Conservation (phyloP, 2,797 vertebrate species). For the Pipistrellus pygmaeus region DNA sequence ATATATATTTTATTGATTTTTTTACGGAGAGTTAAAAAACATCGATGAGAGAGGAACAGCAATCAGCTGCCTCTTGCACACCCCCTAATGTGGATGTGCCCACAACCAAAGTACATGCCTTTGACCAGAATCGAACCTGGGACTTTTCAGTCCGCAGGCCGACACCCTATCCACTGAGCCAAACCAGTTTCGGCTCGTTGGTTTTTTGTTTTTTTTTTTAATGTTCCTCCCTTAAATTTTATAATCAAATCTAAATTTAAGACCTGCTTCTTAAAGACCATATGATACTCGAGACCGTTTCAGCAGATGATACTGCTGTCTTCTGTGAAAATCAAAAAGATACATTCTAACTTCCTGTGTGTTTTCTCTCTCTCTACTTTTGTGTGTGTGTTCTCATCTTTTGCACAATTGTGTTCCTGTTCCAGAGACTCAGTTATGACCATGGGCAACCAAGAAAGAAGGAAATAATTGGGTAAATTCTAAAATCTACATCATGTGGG, state of each 20-base stretch:
- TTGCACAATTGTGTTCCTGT: neutral
- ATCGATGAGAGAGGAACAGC: no score
- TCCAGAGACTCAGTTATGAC: conserved; percentile 13
- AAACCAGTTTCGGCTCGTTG: no score
- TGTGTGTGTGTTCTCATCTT: neutral
- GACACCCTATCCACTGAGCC: no score
- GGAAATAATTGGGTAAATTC: neutral
- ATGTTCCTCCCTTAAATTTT: conserved; percentile 25
- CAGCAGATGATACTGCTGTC: neutral
- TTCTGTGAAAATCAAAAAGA: conserved; percentile 2
- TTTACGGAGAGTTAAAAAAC: no score
- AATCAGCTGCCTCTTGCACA: no score
- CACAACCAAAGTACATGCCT: no score
- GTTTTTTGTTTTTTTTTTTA: neutral
- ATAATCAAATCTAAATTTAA: neutral
- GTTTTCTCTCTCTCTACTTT: neutral
- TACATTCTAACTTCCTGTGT: neutral
- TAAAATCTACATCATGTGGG: neutral
- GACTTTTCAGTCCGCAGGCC: no score
- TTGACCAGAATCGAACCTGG: no score
- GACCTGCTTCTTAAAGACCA: neutral
- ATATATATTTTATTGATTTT: no score
- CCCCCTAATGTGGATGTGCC: no score
- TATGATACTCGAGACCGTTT: neutral
- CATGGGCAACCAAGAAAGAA: neutral